Percentiles rank a stretch among this genome's conserved stretches.
These are phyloP conservation scores for Dendrolimus punctatus DNA, from an alignment of 1,140 invertebrate species.

Conservation along the genomic window DNA sequence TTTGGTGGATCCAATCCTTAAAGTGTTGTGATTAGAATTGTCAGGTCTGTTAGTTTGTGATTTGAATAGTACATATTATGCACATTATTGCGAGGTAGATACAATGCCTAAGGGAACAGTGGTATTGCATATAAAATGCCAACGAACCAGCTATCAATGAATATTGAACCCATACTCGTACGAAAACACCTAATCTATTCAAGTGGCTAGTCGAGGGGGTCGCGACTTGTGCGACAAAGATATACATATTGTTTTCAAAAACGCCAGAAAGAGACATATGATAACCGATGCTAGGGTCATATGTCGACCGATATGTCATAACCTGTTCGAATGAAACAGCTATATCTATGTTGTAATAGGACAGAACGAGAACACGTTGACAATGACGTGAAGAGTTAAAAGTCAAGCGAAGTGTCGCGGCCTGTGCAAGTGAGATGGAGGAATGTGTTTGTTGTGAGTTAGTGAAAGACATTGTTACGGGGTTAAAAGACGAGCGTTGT, in stretches of 20 bases:
- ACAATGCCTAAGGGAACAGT: neutral
- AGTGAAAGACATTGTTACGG: constrained; percentile 30
- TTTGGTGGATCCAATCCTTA: too few species aligned
- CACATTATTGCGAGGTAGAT: too few species aligned
- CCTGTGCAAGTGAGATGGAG: constrained; percentile 45
- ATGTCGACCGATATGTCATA: constrained; percentile 69
- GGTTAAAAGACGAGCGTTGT: constrained; percentile 67
- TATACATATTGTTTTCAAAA: constrained; percentile 27
- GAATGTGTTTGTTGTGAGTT: constrained; percentile 29
- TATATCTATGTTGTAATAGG: constrained; percentile 19
- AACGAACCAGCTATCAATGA: constrained; percentile 65
- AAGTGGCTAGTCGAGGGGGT: constrained; percentile 64
- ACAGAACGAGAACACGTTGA: constrained; percentile 42
- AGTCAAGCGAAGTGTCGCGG: constrained; percentile 64
- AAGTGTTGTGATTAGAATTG: too few species aligned
- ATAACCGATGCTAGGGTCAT: constrained; percentile 51
- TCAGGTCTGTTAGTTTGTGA: too few species aligned
- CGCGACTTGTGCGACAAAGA: constrained; percentile 54
- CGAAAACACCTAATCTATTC: constrained; percentile 72
- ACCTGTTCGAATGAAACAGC: constrained; percentile 56
- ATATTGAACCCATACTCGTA: constrained; percentile 60
- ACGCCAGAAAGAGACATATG: constrained; percentile 44
- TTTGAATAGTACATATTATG: too few species aligned
- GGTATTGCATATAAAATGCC: constrained; percentile 54
- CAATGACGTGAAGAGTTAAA: constrained; percentile 67